Conservation (phyloP, 2,113 vertebrate genomes). For the Gymnocephalus cernua region DNA sequence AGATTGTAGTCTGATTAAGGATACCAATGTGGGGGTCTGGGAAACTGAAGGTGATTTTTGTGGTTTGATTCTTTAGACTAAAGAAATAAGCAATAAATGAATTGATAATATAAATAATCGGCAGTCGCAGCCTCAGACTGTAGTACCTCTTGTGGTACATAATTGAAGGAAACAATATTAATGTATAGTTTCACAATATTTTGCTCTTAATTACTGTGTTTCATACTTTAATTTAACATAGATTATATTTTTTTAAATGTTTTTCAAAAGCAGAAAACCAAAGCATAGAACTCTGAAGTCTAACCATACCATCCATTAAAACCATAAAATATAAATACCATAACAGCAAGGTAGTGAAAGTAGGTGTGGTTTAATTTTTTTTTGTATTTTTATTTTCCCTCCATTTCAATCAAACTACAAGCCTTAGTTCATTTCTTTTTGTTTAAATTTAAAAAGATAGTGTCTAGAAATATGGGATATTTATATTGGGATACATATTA, state of each 20-base stretch:
- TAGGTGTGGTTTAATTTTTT: constrained; percentile 55
- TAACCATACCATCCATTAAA: neutral
- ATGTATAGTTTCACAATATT: neutral
- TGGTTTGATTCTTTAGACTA: neutral
- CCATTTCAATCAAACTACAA: constrained; percentile 63
- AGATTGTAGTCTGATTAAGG: neutral
- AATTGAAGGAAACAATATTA: neutral
- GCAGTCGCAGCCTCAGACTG: neutral
- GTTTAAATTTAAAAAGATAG: constrained; percentile 72
- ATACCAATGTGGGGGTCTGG: neutral
- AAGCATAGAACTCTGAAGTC: neutral
- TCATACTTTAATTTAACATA: neutral
- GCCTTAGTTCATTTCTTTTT: constrained; percentile 40
- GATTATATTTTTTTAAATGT: neutral
- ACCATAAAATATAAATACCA: neutral
- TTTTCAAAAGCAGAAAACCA: constrained; percentile 3
- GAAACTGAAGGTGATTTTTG: neutral
- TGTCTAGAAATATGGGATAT: constrained; percentile 77
- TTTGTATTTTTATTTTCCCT: constrained; percentile 69
- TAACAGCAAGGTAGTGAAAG: neutral
- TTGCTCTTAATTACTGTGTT: neutral
- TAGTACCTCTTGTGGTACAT: neutral
- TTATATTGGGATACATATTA: constrained; percentile 61
- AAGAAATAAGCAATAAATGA: neutral
- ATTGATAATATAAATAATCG: neutral